Percentiles rank a stretch among this genome's conserved stretches.
Evolutionary conservation across 2,113 vertebrate species (phyloP).

Genomic region (Jaculus jaculus): DNA sequence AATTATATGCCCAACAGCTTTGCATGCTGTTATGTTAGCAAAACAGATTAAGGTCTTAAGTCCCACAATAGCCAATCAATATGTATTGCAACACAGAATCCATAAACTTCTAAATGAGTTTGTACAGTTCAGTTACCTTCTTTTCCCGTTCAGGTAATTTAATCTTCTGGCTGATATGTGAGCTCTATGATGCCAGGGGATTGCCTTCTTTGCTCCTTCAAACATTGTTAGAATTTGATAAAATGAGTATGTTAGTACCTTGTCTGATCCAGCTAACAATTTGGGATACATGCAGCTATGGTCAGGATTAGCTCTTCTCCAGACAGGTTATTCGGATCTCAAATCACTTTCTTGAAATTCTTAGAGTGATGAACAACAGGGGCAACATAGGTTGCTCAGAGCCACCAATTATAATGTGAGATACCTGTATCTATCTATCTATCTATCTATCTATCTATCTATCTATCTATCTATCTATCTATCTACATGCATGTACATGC

Average conservation of each 20-base stretch:
- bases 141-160: conserved; percentile 57
- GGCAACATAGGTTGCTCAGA: background rate
- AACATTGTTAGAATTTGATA: conserved; percentile 42
- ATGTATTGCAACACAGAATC: conserved; percentile 75
- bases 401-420: background rate
- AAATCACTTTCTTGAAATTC: background rate
- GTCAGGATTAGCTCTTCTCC: background rate
- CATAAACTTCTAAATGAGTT: conserved; percentile 79
- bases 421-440: no score
- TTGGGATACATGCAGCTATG: background rate
- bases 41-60: conserved; percentile 75
- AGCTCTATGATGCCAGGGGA: conserved; percentile 60
- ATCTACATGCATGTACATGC: no score
- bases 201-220: conserved; percentile 60
- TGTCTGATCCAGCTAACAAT: background rate
- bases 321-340: background rate
- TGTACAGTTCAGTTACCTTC: conserved; percentile 54
- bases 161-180: conserved; percentile 67
- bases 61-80: conserved; percentile 80
- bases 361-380: background rate
- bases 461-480: no score
- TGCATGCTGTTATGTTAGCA: conserved; percentile 64
- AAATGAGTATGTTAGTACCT: background rate
- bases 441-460: no score
- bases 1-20: conserved; percentile 55